Evolutionary conservation across 2,797 vertebrate genomes (phyloP).

Genomic region (Malurus splendens): DNA sequence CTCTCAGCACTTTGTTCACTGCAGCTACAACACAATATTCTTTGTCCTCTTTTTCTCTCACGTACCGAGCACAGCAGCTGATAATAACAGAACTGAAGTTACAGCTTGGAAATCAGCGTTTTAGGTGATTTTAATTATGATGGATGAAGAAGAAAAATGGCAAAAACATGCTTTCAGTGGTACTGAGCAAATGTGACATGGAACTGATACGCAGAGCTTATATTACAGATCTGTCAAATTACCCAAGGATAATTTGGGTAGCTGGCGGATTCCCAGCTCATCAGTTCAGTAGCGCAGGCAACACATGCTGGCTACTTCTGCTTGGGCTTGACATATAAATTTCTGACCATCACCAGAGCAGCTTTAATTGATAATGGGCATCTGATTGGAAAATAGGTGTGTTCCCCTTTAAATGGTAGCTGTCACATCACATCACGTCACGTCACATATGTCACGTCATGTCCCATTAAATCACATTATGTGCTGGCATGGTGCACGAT

Average conservation of each 20-base stretch:
- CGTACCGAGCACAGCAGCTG: neutral
- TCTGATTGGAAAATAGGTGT: conserved; percentile 54
- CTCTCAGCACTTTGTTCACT: neutral
- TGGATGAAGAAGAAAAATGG: conserved; percentile 45
- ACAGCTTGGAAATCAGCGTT: conserved; percentile 41
- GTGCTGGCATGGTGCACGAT: conserved; percentile 42
- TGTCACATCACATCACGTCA: conserved; percentile 57
- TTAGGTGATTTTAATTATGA: conserved; percentile 55
- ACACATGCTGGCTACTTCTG: conserved; percentile 37
- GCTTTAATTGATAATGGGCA: conserved; percentile 52
- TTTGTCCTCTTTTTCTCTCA: neutral
- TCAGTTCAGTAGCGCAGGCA: conserved; percentile 37
- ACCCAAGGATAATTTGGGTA: conserved; percentile 62
- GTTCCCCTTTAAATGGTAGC: conserved; percentile 50
- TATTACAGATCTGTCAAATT: conserved; percentile 67
- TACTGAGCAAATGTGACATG: conserved; percentile 56
- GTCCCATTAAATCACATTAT: conserved; percentile 60
- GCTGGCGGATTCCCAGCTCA: conserved; percentile 62
- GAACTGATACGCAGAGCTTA: conserved; percentile 51
- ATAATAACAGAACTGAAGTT: conserved; percentile 32
- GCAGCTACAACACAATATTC: neutral
- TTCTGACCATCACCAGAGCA: conserved; percentile 40
- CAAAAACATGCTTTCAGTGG: conserved; percentile 49
- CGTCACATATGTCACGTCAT: conserved; percentile 46
- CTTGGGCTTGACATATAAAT: conserved; percentile 14